Conservation (phyloP, 2,113 vertebrate species). For the Cyrtonyx montezumae region DNA sequence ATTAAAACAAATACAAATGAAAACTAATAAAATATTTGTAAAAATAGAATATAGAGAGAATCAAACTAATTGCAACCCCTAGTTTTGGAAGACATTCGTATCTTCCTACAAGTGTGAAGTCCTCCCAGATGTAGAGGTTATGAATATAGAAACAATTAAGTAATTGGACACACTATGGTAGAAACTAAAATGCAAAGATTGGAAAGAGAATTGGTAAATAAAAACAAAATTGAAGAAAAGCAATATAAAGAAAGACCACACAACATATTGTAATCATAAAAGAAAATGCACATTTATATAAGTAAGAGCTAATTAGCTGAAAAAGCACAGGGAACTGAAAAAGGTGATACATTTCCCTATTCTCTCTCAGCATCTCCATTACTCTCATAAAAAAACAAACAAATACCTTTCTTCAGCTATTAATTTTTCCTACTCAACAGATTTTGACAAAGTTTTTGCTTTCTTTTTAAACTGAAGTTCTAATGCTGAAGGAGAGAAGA, state of each 20-base stretch:
- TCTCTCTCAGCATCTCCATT: not conserved
- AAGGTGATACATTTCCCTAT: not conserved
- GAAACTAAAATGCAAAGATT: not conserved
- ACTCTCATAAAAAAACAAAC: not conserved
- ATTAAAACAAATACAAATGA: not conserved
- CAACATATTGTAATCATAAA: not conserved
- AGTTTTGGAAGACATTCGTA: not conserved
- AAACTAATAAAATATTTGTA: not conserved
- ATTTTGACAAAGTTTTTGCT: not conserved
- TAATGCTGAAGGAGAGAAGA: constrained; percentile 8
- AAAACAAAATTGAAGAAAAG: not conserved
- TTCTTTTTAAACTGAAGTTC: not conserved
- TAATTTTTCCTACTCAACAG: not conserved
- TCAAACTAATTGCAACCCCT: not conserved
- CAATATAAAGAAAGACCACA: not conserved
- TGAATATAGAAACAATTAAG: not conserved
- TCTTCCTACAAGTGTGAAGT: not conserved
- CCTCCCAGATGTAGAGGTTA: not conserved
- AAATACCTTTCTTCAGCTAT: not conserved
- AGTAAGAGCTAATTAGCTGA: not conserved
- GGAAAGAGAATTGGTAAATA: not conserved
- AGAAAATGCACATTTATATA: not conserved
- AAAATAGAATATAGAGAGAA: not conserved
- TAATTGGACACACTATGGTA: not conserved
- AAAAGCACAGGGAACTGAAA: not conserved